Percentiles rank a stretch among this genome's conserved stretches.
phyloP scores from a whole-genome alignment of 1,140 invertebrate species.

The Drosophila quadrilineata region DNA sequence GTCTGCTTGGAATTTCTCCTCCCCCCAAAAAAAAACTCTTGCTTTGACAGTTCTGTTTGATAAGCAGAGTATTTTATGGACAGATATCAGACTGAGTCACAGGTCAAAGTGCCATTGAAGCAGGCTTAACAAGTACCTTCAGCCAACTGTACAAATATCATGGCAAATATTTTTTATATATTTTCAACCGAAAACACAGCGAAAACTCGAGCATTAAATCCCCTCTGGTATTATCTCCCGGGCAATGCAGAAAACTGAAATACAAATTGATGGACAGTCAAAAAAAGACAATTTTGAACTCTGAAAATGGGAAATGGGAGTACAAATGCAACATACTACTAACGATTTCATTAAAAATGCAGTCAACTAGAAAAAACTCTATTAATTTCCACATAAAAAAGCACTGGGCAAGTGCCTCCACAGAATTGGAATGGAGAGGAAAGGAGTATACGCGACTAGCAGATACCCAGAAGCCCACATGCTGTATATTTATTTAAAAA shows the following conservation, averaged over 20 bases:
- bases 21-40: too few relatives aligned
- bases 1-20: too few relatives aligned
- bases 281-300: slow-evolving; percentile 29
- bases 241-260: slow-evolving; percentile 46
- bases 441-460: background rate
- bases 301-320: slow-evolving; percentile 9
- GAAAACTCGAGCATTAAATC: slow-evolving; percentile 25
- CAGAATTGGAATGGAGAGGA: background rate
- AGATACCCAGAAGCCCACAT: background rate
- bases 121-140: slow-evolving; percentile 13
- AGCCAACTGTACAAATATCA: slow-evolving; percentile 59
- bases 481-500: background rate
- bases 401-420: slow-evolving; percentile 20
- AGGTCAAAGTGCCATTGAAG: background rate
- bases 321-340: slow-evolving; percentile 66
- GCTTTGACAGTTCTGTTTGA: slow-evolving; percentile 2
- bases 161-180: slow-evolving; percentile 16
- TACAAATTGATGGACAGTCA: slow-evolving; percentile 16
- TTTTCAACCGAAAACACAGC: slow-evolving; percentile 26
- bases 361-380: slow-evolving; percentile 81
- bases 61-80: background rate
- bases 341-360: slow-evolving; percentile 80
- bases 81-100: slow-evolving; percentile 3
- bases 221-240: slow-evolving; percentile 66
- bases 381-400: slow-evolving; percentile 72